Base-by-base conservation (phyloP, 2,888 invertebrate species). In the Koerneria pararmatus region DNA sequence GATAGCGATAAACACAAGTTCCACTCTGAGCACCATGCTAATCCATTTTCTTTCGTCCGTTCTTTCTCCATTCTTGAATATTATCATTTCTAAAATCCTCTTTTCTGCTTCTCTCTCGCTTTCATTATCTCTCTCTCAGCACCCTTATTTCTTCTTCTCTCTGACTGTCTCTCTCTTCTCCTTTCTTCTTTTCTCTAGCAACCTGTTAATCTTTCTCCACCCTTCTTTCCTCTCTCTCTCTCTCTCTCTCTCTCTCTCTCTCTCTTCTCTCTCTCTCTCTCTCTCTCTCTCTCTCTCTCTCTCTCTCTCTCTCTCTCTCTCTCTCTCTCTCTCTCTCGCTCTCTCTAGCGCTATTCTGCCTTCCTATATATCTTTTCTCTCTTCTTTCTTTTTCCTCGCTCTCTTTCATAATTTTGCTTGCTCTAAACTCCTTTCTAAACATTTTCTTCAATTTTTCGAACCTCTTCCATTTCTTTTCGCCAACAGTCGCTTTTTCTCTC, bases 231-330 rank as follows among this genome's bases (percentile, higher is more conserved):
- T 53, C 53, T 22, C 24, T 49, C 49, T 6, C 49, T 24, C 15
- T 15, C 15, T 24, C 15, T 41, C 41, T 41, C 41, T 41, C 41
- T 41, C 8, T 41, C 19, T 8, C 41, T 15, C 19, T 15, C 8
- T 41, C 41, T 15, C 41, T 41, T 15, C 41, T 41, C 41, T 15
- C 8, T 41, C 41, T 41, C 41, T 15, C 41, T 41, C 41, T 15
- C 41, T 41, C 41, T 41, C 41, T 41, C 41, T 15, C 32, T 56
- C 31, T 29, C 32, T 35, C 56, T 34, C 22, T 56, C 56, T 11
- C 19, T 56, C 32, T 56, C 56, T 5, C 35, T 56, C 56, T 56
- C 56, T 22, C 35, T 35, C 56, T 34, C 22, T 6, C 35, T 56
- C 32, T 19, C 35, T 19, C 32, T 56, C 56, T 34, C 32, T 32